A percentile compares a stretch with the other conserved stretches of the same genome.
Conservation (phyloP, 2,113 vertebrate genomes). For the Micromys minutus region DNA sequence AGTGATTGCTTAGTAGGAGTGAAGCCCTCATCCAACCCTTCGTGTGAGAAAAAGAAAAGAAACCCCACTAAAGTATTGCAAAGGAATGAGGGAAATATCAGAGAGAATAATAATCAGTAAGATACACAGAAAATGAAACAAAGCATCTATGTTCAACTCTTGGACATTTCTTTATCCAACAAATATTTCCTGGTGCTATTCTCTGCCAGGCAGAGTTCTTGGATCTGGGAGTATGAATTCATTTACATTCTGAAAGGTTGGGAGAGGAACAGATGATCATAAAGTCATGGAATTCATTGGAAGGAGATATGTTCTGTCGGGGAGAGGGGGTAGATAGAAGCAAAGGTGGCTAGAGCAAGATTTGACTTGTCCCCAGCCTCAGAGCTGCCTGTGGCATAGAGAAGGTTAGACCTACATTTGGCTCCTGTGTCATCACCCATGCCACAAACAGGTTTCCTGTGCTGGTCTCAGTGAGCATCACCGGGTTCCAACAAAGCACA, state of each 20-base stretch:
- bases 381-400: background rate
- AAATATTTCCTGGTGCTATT: background rate
- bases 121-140: background rate
- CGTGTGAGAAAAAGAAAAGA: background rate
- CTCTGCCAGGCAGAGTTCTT: background rate
- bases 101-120: background rate
- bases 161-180: background rate
- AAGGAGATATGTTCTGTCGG: background rate
- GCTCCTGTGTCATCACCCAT: background rate
- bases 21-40: background rate
- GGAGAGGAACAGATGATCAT: background rate
- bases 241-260: background rate
- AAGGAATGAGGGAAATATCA: background rate
- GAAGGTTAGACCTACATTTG: background rate
- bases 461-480: background rate
- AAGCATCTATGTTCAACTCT: background rate
- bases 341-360: background rate
- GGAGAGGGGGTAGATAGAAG: background rate
- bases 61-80: background rate
- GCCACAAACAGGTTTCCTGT: background rate
- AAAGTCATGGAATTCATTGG: background rate
- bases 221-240: background rate
- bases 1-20: background rate
- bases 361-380: background rate
- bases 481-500: background rate